Evolutionary conservation across 2,797 vertebrate genomes (phyloP).

Genomic region (Anguilla megastoma): DNA sequence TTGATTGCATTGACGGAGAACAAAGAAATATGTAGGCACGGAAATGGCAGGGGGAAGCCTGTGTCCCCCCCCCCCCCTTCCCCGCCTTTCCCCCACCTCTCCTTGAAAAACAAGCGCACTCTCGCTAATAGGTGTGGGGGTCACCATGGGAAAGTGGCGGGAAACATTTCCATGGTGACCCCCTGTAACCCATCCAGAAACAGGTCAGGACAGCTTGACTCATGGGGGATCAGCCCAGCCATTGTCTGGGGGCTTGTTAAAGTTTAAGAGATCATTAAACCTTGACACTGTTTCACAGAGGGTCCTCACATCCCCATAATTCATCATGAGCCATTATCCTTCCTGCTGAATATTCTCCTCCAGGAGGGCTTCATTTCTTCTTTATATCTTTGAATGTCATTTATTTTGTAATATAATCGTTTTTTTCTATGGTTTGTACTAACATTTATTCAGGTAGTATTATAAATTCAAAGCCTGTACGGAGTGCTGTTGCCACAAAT

Average conservation of each 20-base stretch:
- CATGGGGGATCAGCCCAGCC: constrained; percentile 8
- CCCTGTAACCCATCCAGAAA: constrained; percentile 17
- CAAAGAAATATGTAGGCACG: neutral
- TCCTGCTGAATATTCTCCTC: neutral
- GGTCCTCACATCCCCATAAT: neutral
- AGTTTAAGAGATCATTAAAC: constrained; percentile 43
- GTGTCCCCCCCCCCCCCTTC: neutral
- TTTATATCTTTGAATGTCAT: neutral
- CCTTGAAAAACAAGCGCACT: neutral
- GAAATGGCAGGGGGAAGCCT: constrained; percentile 1
- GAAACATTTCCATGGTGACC: constrained; percentile 42
- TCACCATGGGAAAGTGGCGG: constrained; percentile 41
- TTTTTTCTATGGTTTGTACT: neutral
- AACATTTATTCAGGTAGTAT: neutral
- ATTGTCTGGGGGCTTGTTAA: constrained; percentile 29
- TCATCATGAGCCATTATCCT: neutral
- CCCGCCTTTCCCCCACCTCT: neutral
- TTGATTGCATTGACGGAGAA: neutral
- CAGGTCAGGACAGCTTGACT: constrained; percentile 19
- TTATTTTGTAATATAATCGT: neutral
- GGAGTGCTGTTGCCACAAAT: neutral
- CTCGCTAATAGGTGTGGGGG: neutral
- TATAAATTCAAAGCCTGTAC: neutral
- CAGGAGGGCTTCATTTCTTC: neutral
- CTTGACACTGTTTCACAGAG: constrained; percentile 34